phyloP scores from a whole-genome alignment of 2,113 vertebrate species.

The Colinus virginianus region DNA sequence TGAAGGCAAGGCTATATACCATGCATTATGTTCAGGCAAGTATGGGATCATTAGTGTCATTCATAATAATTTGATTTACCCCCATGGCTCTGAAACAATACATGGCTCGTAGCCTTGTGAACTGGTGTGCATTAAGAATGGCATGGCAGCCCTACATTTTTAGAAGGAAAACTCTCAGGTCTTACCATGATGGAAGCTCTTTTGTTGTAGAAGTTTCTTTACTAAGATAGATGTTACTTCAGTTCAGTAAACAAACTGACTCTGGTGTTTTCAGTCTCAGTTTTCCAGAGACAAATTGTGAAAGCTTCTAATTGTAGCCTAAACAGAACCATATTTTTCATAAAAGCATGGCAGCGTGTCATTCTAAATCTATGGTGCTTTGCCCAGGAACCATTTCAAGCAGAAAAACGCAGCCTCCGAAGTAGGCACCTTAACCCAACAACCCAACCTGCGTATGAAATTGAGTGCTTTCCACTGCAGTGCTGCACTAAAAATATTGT shows the following conservation, averaged over 20 bases:
- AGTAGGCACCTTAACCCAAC: slow-evolving; percentile 47
- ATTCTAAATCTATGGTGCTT: slow-evolving; percentile 27
- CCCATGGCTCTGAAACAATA: slow-evolving; percentile 53
- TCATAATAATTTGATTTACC: slow-evolving; percentile 57
- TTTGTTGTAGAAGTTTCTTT: slow-evolving; percentile 25
- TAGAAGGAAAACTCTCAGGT: slow-evolving; percentile 30
- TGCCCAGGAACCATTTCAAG: slow-evolving; percentile 52
- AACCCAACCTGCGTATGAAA: slow-evolving; percentile 11
- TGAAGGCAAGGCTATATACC: slow-evolving; percentile 16
- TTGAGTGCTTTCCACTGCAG: background rate
- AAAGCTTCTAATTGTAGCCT: slow-evolving; percentile 69
- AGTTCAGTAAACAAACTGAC: slow-evolving; percentile 54
- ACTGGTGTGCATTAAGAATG: slow-evolving; percentile 6
- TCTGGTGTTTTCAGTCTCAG: slow-evolving; percentile 32
- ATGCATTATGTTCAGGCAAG: slow-evolving; percentile 45
- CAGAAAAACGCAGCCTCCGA: background rate
- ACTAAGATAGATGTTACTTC: slow-evolving; percentile 44
- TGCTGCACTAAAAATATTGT: slow-evolving; percentile 11
- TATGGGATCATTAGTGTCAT: slow-evolving; percentile 54
- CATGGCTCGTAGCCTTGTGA: slow-evolving; percentile 15
- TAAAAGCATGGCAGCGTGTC: slow-evolving; percentile 32
- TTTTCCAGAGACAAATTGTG: slow-evolving; percentile 60
- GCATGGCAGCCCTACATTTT: slow-evolving; percentile 2
- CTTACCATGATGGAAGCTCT: background rate
- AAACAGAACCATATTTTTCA: slow-evolving; percentile 68